Evolutionary conservation across 2,113 vertebrate genomes (phyloP).

Genomic region (Osmerus mordax): DNA sequence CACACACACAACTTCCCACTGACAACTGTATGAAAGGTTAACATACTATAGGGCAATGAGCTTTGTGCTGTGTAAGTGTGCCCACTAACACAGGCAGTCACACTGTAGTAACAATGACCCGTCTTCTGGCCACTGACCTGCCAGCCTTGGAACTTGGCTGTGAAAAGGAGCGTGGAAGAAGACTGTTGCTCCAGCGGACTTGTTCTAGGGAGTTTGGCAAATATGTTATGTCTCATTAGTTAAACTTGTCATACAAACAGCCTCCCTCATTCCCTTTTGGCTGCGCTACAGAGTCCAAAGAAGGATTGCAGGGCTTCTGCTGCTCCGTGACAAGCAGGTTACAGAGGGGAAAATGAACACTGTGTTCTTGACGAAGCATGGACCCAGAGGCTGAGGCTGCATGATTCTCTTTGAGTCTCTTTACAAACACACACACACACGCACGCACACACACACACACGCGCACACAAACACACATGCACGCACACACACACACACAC

Average conservation of each 20-base stretch:
- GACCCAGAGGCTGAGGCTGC: neutral
- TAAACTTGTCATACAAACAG: neutral
- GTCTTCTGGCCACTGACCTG: neutral
- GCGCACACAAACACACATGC: neutral
- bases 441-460: neutral
- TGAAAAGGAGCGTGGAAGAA: neutral
- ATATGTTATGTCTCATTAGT: neutral
- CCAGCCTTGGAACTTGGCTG: neutral
- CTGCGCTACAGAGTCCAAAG: conserved; percentile 1
- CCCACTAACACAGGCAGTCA: neutral
- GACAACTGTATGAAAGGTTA: conserved; percentile 2
- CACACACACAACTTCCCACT: neutral
- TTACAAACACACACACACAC: neutral
- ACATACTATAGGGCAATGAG: neutral
- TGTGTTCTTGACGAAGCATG: conserved; percentile 21
- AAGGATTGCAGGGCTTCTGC: conserved; percentile 8
- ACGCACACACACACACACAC: neutral
- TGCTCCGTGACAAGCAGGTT: neutral
- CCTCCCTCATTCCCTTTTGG: neutral
- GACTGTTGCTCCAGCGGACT: neutral
- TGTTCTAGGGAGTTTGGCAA: neutral
- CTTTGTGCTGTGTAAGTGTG: neutral
- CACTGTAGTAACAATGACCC: neutral
- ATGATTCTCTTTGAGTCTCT: neutral
- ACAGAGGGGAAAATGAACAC: conserved; percentile 18